These are phyloP conservation scores for Gobius niger DNA, from an alignment of 2,113 vertebrate genomes.

Conservation along the genomic window DNA sequence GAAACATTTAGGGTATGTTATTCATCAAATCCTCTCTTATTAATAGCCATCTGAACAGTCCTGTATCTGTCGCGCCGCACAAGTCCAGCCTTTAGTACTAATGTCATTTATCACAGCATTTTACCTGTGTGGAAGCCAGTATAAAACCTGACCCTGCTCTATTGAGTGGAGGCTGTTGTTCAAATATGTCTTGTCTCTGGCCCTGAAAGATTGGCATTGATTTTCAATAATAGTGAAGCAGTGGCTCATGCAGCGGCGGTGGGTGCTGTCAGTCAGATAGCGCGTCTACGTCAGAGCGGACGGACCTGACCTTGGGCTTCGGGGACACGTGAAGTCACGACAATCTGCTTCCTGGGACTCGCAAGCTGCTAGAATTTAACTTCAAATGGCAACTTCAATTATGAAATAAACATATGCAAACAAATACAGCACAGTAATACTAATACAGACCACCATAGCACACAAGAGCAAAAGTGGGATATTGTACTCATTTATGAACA, in stretches of 20 bases:
- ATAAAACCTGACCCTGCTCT: constrained; percentile 43
- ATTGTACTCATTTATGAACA: no score
- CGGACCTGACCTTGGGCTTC: constrained; percentile 66
- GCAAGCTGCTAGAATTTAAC: no score
- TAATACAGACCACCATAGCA: no score
- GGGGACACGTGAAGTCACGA: constrained; percentile 40
- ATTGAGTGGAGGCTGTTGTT: constrained; percentile 42
- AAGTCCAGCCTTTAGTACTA: not conserved
- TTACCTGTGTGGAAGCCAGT: constrained; percentile 18
- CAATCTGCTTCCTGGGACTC: not conserved
- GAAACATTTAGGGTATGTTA: no score
- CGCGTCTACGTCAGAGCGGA: constrained; percentile 43
- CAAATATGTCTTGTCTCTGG: constrained; percentile 55
- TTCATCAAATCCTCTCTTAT: no score
- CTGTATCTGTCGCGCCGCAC: no score
- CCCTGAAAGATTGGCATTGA: constrained; percentile 73
- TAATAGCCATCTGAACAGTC: no score
- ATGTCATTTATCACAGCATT: constrained; percentile 10
- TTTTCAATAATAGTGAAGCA: constrained; percentile 73
- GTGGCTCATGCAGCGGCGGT: constrained; percentile 39
- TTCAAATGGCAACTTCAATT: no score
- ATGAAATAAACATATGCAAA: no score
- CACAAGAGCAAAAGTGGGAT: no score
- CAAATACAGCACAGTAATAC: no score
- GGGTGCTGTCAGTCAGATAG: constrained; percentile 38